Evolutionary conservation across 1,140 invertebrate species (phyloP), one percentile per base, ranked within the genome.

Genomic region (Homarus americanus): DNA sequence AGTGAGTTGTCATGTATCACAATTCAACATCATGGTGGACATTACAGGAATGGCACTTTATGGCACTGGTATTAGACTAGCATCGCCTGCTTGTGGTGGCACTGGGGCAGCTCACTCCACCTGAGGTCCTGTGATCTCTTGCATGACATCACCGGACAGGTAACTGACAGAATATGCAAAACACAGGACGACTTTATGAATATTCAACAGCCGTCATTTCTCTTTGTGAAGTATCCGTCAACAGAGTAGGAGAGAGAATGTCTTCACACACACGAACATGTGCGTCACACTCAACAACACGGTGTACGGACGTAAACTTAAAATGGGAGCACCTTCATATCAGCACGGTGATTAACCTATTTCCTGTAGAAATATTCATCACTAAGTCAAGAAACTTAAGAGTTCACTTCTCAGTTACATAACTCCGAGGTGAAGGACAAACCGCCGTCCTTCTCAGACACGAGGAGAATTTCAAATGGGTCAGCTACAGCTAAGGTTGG

Each of bases 401-500:
- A 17, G 38, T 2, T 75, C 72, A 12, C 2, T 36, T 9, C 75
- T 84, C 36, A 84, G 24, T 84, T 84, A 36, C 82, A 73, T 24
- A 72, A 38, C 66, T 84, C 82, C 7, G 82, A 20, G 5, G 79
- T 20, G 49, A 82, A 82, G 49, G 79, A 20, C 20, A 82, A 53
- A 41, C 17, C 75, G 24, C 63, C 66, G n/a, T 75, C 83, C 44
- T 75, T 85, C 49, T 87, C 85, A 0, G 17, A 32, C 41, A 49
- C 73, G 10, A 87, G 24, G 32, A 87, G 32, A 24, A 87, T 78
- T 7, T 87, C 85, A 32, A 87, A 87, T 0, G 85, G 85, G 32
- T 87, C 85, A 20, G 85, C 75, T 12, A 66, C 44, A n/a, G 85
- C 28, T 40, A 87, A 32, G 34, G 85, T 63, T 7, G 73, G 85